These are phyloP conservation scores for Cinclus cinclus DNA, from an alignment of 2,113 vertebrate genomes.

Conservation along the genomic window DNA sequence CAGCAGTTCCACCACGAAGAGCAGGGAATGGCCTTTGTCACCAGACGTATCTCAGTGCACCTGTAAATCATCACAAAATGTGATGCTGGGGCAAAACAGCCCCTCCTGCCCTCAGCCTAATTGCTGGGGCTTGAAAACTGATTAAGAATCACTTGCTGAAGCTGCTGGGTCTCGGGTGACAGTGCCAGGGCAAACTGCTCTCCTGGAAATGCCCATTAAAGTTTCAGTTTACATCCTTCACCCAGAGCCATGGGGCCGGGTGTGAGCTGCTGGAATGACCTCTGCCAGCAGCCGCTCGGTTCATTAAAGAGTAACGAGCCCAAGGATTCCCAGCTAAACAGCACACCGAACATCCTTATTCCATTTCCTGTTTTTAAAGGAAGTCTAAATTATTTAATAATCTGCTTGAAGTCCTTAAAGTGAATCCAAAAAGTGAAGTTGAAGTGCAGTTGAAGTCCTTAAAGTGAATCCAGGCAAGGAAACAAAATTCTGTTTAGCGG, in stretches of 20 bases:
- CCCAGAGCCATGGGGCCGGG: accelerated
- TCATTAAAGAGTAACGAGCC: slow-evolving; percentile 25
- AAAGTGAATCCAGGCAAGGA: not conserved
- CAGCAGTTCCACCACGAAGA: not conserved
- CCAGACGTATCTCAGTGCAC: not conserved
- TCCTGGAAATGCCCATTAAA: not conserved
- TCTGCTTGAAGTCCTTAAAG: not conserved
- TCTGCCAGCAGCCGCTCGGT: not conserved
- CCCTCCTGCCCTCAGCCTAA: not conserved
- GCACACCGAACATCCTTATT: not conserved
- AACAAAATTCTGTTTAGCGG: not conserved
- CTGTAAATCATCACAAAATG: not conserved
- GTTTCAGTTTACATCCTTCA: not conserved
- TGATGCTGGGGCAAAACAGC: not conserved
- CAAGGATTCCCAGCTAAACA: not conserved
- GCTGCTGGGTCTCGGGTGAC: not conserved
- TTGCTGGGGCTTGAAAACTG: not conserved
- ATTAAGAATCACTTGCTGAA: not conserved
- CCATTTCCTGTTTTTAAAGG: not conserved
- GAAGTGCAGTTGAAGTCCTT: not conserved
- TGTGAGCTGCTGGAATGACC: slow-evolving; percentile 21
- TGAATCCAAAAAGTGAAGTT: not conserved
- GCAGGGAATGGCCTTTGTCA: not conserved
- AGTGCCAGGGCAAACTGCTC: not conserved
- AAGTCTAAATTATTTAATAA: not conserved